Conservation (phyloP, 2,888 invertebrate species). For the Cantharis rufa region DNA sequence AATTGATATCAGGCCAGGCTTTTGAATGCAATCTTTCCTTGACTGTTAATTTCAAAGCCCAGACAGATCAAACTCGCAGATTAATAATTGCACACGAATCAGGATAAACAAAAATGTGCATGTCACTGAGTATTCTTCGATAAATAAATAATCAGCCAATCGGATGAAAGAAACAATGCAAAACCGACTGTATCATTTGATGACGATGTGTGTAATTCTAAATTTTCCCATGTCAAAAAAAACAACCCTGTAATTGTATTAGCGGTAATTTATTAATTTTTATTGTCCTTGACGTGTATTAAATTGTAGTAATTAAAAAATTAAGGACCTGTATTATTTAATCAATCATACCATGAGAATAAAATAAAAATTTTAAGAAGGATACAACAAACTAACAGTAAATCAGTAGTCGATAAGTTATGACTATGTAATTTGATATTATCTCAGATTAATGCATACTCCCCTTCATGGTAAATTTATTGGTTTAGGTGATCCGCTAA, state of each 20-base stretch:
- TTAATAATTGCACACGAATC: not conserved
- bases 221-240: not conserved
- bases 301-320: constrained; percentile 4
- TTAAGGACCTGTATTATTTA: constrained; percentile 1
- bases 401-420: constrained; percentile 22
- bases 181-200: not conserved
- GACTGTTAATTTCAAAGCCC: too few relatives aligned
- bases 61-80: too few relatives aligned
- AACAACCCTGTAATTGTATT: not conserved
- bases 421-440: constrained; percentile 28
- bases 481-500: not conserved
- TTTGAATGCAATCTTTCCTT: too few relatives aligned
- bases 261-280: not conserved
- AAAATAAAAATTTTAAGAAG: not conserved
- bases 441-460: constrained; percentile 23
- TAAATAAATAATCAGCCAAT: not conserved
- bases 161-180: not conserved
- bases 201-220: not conserved
- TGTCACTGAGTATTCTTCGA: not conserved
- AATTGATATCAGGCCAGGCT: too few relatives aligned
- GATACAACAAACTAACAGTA: constrained; percentile 18
- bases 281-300: not conserved
- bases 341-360: not conserved
- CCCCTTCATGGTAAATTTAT: not conserved
- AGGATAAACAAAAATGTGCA: not conserved